Base-by-base conservation (phyloP, 2,888 invertebrate genomes). In the Tridacna crocea region DNA sequence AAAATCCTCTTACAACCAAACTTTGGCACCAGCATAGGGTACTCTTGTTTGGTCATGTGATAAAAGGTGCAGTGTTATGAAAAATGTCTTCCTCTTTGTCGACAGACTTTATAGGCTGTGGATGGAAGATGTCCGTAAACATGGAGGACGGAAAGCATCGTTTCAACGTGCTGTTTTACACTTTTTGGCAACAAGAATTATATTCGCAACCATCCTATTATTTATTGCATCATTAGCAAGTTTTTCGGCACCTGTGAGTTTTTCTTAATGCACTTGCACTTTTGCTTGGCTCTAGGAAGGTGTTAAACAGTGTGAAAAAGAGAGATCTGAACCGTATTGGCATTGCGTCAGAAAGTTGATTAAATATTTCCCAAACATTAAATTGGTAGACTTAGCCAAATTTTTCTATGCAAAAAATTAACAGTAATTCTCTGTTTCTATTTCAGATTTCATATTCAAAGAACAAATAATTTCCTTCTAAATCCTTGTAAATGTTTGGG, bases 241-340 rank as follows among this genome's bases (percentile, higher is more conserved):
- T n/a, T 79, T 87, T 58, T 22, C 72, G 12, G 73, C 66, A 65
- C 83, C 87, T 19, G 88, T 88, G 72, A 88, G 88, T 74, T 60
- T 17, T 74, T 22, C 15, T 10, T 3, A 22, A 63, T 15, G 24
- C 15, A 63, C 24, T 63, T 63, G 2, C 24, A 63, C 13, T 63
- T 63, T 70, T 48, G 11, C 70, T 36, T 36, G 36, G 36, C 36
- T 36, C 36, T 36, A 4, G 36, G 2, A 36, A 36, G 36, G 36
- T 4, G 36, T 36, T 36, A 36, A n/a, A n/a, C 36, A 4, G 8
- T 36, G 36, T 36, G 36, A 36, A 36, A 36, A 36, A 36, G 3
- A 36, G 36, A 36, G 36, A 36, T 36, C 36, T 36, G 36, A 36
- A 36, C 2, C 8, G 3, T 2, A 4, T 36, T 4, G 36, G 8